Evolutionary conservation across 2,888 invertebrate genomes (phyloP).

Genomic region (Tenodera sinensis): DNA sequence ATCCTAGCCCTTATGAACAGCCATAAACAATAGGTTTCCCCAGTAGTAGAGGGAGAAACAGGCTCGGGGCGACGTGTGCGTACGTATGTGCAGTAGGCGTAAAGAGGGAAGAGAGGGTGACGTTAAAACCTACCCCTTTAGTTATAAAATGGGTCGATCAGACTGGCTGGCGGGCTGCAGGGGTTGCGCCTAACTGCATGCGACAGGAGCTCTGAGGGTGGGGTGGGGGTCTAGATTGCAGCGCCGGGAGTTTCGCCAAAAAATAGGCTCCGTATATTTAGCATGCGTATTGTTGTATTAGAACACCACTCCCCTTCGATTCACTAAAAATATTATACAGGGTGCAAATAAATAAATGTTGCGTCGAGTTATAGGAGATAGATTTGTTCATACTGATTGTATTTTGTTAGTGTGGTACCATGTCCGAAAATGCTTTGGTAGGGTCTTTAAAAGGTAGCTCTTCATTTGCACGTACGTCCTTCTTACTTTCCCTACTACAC

Average conservation of each 20-base stretch:
- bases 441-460: too few relatives aligned
- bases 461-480: too few relatives aligned
- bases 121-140: conserved; percentile 22
- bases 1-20: not conserved
- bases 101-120: not conserved
- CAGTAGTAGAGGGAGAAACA: not conserved
- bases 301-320: not conserved
- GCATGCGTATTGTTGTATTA: conserved; percentile 25
- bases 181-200: conserved; percentile 24
- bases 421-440: too few relatives aligned
- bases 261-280: conserved; percentile 14
- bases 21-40: not conserved
- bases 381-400: too few relatives aligned
- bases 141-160: conserved; percentile 29
- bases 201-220: conserved; percentile 20
- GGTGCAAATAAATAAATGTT: too few relatives aligned
- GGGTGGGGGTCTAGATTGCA: not conserved
- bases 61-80: not conserved
- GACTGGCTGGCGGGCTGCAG: conserved; percentile 23
- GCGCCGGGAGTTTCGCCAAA: conserved; percentile 26
- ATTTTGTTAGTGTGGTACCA: too few relatives aligned
- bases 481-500: too few relatives aligned
- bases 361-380: too few relatives aligned
- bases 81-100: not conserved
- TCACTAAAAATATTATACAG: not conserved